Base-by-base conservation (phyloP, 1,140 invertebrate genomes). In the Eufriesea mexicana region DNA sequence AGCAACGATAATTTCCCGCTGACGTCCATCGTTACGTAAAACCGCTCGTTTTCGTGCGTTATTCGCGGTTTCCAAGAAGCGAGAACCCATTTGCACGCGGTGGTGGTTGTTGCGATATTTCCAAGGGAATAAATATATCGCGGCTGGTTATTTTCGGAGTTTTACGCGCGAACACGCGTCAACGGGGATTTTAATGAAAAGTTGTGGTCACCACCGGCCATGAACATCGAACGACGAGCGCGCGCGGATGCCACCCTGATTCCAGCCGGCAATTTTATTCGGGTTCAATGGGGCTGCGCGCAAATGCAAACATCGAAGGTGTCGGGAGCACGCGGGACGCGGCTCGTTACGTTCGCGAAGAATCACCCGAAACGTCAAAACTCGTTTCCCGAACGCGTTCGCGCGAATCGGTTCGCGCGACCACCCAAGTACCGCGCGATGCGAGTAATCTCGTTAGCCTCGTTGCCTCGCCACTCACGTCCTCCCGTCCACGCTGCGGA, bases 271-370 rank as follows among this genome's bases (percentile, higher is more conserved):
- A 35, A 35, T 35, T 35, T 35, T 35, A 35, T 35, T 12, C 47
- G 12, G 35, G 45, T 59, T 49, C 77, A 67, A 79, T 61, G 66
- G 66, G 42, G n/a, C n/a, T 18, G 61, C 54, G 28, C 16, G 61
- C 1, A 35, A 71, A 42, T 25, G 77, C 77, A 71, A 79, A 79
- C 42, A 61, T 35, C n/a, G 76, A 45, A 68, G 66, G 76, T 70
- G 77, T 35, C n/a, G 77, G 64, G 54, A 23, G 35, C 54, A 18
- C n/a, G 59, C 77, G 49, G 59, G 71, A 70, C 54, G n/a, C n/a
- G 66, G 42, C 66, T 79, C 66, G 77, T 79, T 79, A 71, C 51
- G 66, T 23, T 18, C 20, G 54, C 66, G 42, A 70, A 47, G 66
- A 71, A 70, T 71, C 55, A 18, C n/a, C 42, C 42, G 16, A 73